Evolutionary conservation across 2,888 invertebrate genomes (phyloP).

Genomic region (Dascillus cervinus): DNA sequence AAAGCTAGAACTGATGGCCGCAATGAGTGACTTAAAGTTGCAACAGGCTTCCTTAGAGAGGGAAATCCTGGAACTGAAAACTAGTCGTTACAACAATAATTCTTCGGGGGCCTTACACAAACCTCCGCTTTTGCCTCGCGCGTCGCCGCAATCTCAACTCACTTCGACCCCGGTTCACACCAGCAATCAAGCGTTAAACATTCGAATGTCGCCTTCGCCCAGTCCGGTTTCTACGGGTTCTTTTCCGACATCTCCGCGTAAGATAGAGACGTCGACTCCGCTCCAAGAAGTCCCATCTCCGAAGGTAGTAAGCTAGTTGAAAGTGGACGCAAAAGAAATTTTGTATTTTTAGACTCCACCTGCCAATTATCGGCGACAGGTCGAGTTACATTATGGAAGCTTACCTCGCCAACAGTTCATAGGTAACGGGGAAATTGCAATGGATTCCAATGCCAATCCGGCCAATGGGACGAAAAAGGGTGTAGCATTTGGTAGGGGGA

Average conservation of each 20-base stretch:
- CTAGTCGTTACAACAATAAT: slow-evolving; percentile 37
- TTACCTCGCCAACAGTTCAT: slow-evolving; percentile 63
- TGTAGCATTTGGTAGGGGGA: slow-evolving; percentile 67
- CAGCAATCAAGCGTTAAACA: slow-evolving; percentile 30
- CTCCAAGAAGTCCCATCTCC: slow-evolving; percentile 23
- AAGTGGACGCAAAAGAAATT: neutral
- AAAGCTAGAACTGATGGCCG: slow-evolving; percentile 87
- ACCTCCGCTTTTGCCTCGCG: slow-evolving; percentile 34
- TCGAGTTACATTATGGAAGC: slow-evolving; percentile 72
- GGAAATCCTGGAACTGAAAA: slow-evolving; percentile 73
- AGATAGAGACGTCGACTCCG: slow-evolving; percentile 22
- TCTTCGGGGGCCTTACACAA: slow-evolving; percentile 27
- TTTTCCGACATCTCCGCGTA: slow-evolving; percentile 28
- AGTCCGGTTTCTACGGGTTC: slow-evolving; percentile 38
- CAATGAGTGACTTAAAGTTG: slow-evolving; percentile 85
- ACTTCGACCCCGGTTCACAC: slow-evolving; percentile 40
- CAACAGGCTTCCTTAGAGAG: slow-evolving; percentile 80
- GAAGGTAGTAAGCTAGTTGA: slow-evolving; percentile 7
- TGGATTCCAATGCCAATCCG: slow-evolving; percentile 43
- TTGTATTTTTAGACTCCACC: slow-evolving; percentile 59
- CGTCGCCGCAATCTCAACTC: slow-evolving; percentile 40
- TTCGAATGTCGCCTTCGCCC: slow-evolving; percentile 42
- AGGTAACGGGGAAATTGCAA: slow-evolving; percentile 36
- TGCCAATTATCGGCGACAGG: slow-evolving; percentile 63
- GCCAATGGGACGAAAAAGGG: slow-evolving; percentile 49